A percentile compares a stretch with the other conserved stretches of the same genome.
Evolutionary conservation across 2,113 vertebrate species (phyloP).

Genomic region (Triplophysa siluroides): DNA sequence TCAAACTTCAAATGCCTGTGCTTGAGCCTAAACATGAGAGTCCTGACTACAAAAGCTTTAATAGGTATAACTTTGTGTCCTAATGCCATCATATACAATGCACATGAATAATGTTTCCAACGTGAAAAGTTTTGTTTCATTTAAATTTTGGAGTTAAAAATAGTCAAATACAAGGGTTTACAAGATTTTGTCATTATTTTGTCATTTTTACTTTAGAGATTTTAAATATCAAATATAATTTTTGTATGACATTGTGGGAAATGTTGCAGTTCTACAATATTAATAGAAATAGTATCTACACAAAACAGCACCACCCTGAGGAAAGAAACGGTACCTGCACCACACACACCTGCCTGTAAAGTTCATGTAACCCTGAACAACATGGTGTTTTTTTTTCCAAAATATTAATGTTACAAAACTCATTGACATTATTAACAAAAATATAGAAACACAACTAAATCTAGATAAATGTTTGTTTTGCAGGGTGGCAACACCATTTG

Average conservation of each 20-base stretch:
- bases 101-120: neutral
- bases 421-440: neutral
- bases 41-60: conserved; percentile 91
- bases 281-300: neutral
- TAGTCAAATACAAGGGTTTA: neutral
- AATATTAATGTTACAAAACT: neutral
- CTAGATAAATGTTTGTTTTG: neutral
- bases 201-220: no score
- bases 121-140: neutral
- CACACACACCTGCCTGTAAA: no score
- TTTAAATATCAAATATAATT: neutral
- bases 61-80: conserved; percentile 79
- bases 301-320: conserved; percentile 24
- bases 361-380: no score
- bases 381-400: no score
- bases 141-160: neutral
- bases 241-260: neutral
- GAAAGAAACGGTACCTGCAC: neutral
- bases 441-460: neutral
- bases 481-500: conserved; percentile 95
- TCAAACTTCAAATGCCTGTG: conserved; percentile 81
- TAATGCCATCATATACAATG: neutral
- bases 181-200: neutral
- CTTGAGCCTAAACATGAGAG: conserved; percentile 79
- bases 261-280: neutral